Evolutionary conservation across 1,140 invertebrate genomes (phyloP).

Genomic region (Cheumatopsyche charites): DNA sequence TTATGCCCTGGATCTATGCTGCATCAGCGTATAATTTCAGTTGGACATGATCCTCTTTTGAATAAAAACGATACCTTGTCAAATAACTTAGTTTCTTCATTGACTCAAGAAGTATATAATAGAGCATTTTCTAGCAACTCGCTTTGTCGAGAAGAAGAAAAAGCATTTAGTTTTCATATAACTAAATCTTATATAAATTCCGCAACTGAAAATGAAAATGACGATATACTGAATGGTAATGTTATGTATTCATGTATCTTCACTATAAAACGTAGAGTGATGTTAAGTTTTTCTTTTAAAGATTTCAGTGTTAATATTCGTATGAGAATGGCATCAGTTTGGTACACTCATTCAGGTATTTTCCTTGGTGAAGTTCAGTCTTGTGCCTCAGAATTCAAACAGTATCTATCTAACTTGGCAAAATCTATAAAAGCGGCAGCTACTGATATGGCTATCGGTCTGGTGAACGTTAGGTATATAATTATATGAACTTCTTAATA

Average conservation of each 20-base stretch:
- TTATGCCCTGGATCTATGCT: conserved; percentile 82
- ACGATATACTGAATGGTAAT: too few species aligned
- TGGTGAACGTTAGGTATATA: conserved; percentile 74
- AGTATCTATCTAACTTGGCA: conserved; percentile 74
- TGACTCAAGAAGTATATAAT: conserved; percentile 61
- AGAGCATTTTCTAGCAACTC: conserved; percentile 51
- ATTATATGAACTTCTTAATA: not conserved
- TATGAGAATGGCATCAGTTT: conserved; percentile 87
- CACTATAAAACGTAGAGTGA: not conserved
- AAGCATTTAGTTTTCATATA: conserved; percentile 73
- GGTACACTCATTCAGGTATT: conserved; percentile 89
- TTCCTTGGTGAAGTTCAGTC: conserved; percentile 85
- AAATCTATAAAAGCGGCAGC: conserved; percentile 87
- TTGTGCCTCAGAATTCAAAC: conserved; percentile 76
- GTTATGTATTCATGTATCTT: not conserved
- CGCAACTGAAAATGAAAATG: conserved; percentile 8
- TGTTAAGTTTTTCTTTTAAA: conserved; percentile 38
- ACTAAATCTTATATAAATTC: conserved; percentile 58
- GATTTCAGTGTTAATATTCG: conserved; percentile 61
- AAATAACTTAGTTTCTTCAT: conserved; percentile 50
- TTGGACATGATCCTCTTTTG: conserved; percentile 78
- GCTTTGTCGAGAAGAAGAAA: conserved; percentile 54
- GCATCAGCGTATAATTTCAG: conserved; percentile 84
- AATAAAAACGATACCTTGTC: conserved; percentile 51
- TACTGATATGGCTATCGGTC: conserved; percentile 90